These are phyloP conservation scores for Hydrophis major DNA, from an alignment of 2,797 vertebrate species.

Conservation along the genomic window DNA sequence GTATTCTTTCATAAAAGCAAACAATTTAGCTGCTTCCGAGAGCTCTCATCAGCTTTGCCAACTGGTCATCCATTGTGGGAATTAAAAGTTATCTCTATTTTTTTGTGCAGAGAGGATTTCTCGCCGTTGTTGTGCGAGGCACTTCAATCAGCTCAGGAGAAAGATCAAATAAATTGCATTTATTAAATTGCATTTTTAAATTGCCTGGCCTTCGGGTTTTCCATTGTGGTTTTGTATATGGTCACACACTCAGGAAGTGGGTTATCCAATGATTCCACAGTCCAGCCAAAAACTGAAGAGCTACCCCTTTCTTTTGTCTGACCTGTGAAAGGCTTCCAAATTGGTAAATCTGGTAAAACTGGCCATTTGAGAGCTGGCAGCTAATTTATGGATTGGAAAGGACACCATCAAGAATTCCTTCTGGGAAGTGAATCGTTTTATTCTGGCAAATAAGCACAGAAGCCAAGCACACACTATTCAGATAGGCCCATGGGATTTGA, in stretches of 20 bases:
- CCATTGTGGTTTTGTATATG: neutral
- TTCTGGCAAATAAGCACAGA: neutral
- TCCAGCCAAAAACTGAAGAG: no score
- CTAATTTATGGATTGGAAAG: neutral
- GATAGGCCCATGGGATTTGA: neutral
- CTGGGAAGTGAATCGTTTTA: neutral
- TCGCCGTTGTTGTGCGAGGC: neutral
- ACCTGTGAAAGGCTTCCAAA: neutral
- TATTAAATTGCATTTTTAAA: no score
- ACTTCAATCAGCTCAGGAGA: neutral
- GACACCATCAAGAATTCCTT: neutral
- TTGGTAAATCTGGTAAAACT: neutral
- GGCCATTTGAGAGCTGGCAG: neutral
- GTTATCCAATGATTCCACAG: neutral
- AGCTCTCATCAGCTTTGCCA: neutral
- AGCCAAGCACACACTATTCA: neutral
- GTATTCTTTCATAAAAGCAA: fast-evolving
- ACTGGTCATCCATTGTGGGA: neutral
- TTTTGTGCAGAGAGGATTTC: neutral
- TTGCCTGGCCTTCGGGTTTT: neutral
- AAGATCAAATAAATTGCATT: neutral
- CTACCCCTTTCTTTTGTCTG: neutral
- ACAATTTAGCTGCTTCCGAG: neutral
- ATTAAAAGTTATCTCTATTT: neutral
- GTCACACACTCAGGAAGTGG: neutral